Conservation (phyloP, 1,140 invertebrate genomes). For the Drosophila melanica region DNA sequence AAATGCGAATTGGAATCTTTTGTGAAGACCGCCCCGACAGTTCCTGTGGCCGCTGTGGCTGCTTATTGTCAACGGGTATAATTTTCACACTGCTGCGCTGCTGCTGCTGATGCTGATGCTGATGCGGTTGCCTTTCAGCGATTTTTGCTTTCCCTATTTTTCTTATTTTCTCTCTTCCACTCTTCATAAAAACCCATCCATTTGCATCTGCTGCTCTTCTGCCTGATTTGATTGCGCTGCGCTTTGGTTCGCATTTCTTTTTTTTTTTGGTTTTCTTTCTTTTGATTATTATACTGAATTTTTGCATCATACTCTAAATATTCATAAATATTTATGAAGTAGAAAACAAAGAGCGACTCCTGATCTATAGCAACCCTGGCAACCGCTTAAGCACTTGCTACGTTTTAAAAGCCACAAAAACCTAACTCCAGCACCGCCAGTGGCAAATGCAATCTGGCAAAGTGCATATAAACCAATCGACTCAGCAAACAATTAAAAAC, state of each 20-base stretch:
- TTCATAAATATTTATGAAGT: slow-evolving; percentile 73
- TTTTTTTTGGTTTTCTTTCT: slow-evolving; percentile 8
- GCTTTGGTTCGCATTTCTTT: slow-evolving; percentile 33
- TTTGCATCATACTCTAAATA: slow-evolving; percentile 61
- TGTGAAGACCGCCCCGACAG: slow-evolving; percentile 21
- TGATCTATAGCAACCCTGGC: slow-evolving; percentile 1
- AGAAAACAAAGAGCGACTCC: slow-evolving; percentile 33
- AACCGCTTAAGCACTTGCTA: slow-evolving; percentile 1
- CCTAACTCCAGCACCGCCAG: background rate
- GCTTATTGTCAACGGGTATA: slow-evolving; percentile 59
- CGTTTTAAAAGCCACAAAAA: slow-evolving; percentile 35
- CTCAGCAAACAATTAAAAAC: slow-evolving; percentile 44
- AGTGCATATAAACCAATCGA: slow-evolving; percentile 24
- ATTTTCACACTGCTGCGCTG: slow-evolving; percentile 60
- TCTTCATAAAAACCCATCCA: background rate
- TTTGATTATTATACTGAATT: slow-evolving; percentile 54
- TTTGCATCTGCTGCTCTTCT: slow-evolving; percentile 26
- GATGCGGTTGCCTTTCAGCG: slow-evolving; percentile 22
- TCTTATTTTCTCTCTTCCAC: background rate
- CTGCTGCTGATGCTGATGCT: slow-evolving; percentile 4
- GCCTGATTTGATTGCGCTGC: slow-evolving; percentile 69
- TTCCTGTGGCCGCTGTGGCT: slow-evolving; percentile 17
- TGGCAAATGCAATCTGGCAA: slow-evolving; percentile 45
- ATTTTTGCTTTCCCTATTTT: slow-evolving; percentile 15
- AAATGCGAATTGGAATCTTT: slow-evolving; percentile 52